phyloP scores from a whole-genome alignment of 2,797 vertebrate genomes.

The Peromyscus eremicus region DNA sequence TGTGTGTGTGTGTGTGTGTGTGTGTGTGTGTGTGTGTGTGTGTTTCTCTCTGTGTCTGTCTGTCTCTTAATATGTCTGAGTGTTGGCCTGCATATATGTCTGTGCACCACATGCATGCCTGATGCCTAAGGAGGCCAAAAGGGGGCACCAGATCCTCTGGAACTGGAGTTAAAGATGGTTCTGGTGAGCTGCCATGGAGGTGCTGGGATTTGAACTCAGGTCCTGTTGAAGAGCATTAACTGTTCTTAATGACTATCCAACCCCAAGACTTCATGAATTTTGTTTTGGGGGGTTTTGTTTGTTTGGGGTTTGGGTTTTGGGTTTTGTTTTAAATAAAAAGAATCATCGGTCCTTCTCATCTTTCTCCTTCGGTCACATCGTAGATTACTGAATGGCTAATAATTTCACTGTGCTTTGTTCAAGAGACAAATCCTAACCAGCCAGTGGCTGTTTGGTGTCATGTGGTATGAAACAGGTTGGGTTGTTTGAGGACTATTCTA shows the following conservation, averaged over 20 bases:
- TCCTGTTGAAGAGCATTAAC: background rate
- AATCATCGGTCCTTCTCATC: background rate
- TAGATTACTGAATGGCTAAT: constrained; percentile 4
- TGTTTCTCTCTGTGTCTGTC: background rate
- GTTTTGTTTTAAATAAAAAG: background rate
- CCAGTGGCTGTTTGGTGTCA: background rate
- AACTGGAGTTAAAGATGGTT: background rate
- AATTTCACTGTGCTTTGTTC: background rate
- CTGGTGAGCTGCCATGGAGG: background rate
- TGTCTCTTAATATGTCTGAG: background rate
- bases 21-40: background rate
- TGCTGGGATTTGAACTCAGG: background rate
- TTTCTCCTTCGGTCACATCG: background rate
- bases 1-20: too few species aligned
- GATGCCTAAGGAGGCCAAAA: background rate
- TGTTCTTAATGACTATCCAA: background rate
- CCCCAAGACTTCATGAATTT: background rate
- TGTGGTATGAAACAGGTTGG: background rate
- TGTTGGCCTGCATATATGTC: background rate
- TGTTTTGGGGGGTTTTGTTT: background rate
- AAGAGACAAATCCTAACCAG: background rate
- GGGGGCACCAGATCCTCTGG: background rate
- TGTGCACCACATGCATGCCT: background rate
- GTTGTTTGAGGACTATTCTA: background rate
- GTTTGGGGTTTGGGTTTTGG: background rate